Evolutionary conservation across 2,797 vertebrate genomes (phyloP).

Genomic region (Carduelis carduelis): DNA sequence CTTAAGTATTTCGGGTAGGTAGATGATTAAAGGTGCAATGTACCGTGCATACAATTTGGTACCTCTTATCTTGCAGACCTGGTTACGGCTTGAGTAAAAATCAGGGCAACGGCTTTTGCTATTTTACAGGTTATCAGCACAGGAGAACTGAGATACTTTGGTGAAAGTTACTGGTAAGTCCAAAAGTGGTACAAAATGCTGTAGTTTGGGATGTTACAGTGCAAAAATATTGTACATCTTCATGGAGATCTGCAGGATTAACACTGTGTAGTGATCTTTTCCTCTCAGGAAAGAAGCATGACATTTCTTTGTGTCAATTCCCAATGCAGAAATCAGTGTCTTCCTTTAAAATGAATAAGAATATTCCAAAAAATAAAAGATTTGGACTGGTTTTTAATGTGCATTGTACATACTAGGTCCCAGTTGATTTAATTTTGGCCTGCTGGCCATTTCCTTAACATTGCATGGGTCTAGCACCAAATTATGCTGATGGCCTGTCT

Average conservation of each 20-base stretch:
- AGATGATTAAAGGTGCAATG: conserved; percentile 66
- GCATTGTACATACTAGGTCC: neutral
- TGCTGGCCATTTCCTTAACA: conserved; percentile 38
- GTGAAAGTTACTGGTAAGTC: neutral
- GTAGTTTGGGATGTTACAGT: neutral
- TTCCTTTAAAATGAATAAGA: neutral
- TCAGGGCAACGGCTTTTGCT: conserved; percentile 20
- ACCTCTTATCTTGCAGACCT: conserved; percentile 32
- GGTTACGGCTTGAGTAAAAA: conserved; percentile 28
- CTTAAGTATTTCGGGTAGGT: conserved; percentile 42
- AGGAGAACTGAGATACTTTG: neutral
- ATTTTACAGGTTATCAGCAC: neutral
- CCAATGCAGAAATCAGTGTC: neutral
- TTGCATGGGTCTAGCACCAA: conserved; percentile 34
- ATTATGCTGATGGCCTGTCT: conserved; percentile 54
- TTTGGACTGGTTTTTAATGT: neutral
- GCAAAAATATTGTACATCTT: neutral
- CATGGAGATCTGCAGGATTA: neutral
- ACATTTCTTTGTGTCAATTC: neutral
- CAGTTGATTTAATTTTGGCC: conserved; percentile 21
- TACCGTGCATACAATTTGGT: conserved; percentile 52
- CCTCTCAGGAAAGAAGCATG: neutral
- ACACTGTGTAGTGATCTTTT: neutral
- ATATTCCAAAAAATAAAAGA: neutral
- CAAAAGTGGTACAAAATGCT: neutral